Evolutionary conservation across 2,797 vertebrate species (phyloP), one percentile per base, ranked within the genome.

Genomic region (Geotria australis): DNA sequence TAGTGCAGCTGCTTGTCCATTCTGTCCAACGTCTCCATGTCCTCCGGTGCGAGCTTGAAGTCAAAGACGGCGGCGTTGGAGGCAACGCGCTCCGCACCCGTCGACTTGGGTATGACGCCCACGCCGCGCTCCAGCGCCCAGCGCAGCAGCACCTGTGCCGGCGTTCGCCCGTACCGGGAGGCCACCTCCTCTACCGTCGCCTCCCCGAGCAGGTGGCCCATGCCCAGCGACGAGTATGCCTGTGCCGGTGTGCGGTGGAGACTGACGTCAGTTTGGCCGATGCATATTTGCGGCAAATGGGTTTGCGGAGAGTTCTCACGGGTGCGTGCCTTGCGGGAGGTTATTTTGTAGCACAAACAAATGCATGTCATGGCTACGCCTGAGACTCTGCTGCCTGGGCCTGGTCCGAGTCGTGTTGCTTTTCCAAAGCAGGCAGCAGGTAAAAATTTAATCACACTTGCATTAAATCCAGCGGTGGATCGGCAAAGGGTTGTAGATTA

Each of bases 51-150:
- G 56, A 83, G 66, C 10, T 67, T 62, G 61, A 81, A 81, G 62
- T 75, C 72, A 66, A 79, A 80, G 48, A 81, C 57, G 24, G 9
- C 47, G 2, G 59, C 59, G 9, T 83, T 83, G 10, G 70, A 70
- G n/a, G 62, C 61, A 53, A 82, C 66, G 46, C 73, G 69, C 14
- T 63, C 61, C 3, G 75, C 67, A 8, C 68, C 61, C 1, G 70
- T 67, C 0, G 80, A 79, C 61, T 81, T 83, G 3, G 79, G 79
- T 11, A 83, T 67, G 15, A 79, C 76, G 0, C 76, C 69, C 12
- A 78, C 60, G 1, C 69, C 72, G 66, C 77, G 79, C 66, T 76
- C 73, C 38, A 78, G 64, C 1, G 77, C 76, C 79, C 79, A 83
- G 12, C 69, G 70, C 58, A 82, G 60, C 58, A 81, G 66, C 10